A percentile compares a stretch with the other conserved stretches of the same genome.
phyloP scores from a whole-genome alignment of 64 coral and sea anemone species.

The Montipora foliosa region DNA sequence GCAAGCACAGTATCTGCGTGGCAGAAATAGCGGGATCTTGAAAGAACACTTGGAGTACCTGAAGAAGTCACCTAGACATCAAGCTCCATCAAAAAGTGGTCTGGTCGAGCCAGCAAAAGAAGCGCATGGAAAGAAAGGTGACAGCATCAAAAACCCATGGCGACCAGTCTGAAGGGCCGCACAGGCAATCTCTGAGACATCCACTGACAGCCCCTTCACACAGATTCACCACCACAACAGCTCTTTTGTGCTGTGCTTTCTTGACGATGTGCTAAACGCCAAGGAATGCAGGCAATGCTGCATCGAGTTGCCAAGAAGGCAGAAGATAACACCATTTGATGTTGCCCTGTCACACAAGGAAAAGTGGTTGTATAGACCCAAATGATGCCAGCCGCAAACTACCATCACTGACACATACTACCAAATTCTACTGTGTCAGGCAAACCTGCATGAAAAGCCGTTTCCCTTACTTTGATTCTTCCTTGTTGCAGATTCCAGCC shows the following conservation, averaged over 20 bases:
- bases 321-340: conserved; percentile 33
- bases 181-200: not conserved
- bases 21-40: not conserved
- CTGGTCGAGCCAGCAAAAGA: not conserved
- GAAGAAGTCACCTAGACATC: not conserved
- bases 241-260: conserved; percentile 14
- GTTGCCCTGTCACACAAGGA: conserved; percentile 42
- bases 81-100: not conserved
- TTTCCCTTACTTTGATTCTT: conserved; percentile 38
- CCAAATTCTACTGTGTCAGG: conserved; percentile 39
- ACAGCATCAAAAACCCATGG: not conserved
- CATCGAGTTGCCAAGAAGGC: conserved; percentile 31
- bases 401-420: conserved; percentile 29
- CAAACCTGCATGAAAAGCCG: conserved; percentile 23
- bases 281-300: conserved; percentile 30
- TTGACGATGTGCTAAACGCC: conserved; percentile 5
- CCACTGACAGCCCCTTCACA: conserved; percentile 20
- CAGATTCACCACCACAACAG: conserved; percentile 60
- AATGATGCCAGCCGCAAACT: conserved; percentile 23
- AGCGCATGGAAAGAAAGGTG: not conserved
- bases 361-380: conserved; percentile 55
- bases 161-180: not conserved
- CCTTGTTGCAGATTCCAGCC: not conserved
- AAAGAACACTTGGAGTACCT: not conserved
- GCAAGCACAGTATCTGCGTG: not conserved